Evolutionary conservation across 2,797 vertebrate genomes (phyloP), one percentile per base, ranked within the genome.

Genomic region (Manis crassicaudata): DNA sequence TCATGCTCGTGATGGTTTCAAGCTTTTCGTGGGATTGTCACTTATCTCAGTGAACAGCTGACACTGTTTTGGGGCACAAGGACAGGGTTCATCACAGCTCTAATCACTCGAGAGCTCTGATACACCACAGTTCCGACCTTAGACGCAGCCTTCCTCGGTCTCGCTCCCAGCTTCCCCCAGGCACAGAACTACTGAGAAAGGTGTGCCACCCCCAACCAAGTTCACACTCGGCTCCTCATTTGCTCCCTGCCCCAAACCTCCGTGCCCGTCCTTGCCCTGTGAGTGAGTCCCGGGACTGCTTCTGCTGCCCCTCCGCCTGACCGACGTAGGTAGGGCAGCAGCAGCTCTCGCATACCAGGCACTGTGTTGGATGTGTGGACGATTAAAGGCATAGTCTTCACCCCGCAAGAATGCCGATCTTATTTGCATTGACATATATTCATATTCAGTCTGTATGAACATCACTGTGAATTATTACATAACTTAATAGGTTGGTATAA

Each of bases 81-180:
- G 93, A 56, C 21, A 70, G 80, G 1, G 0, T 29, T 17, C 2
- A 16, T 67, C 7, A 0, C 46, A 13, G 23, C 27, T 54, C 5
- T 0, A 0, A 0, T 81, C 76, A 7, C 0, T 8, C 32, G 5
- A 12, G 27, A 90, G n/a, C 10, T 56, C 0, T 35, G 5, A 0
- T n/a, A 0, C 10, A 4, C 20, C 82, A 46, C 17, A 76, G 37
- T 9, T 81, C 6, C 52, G 6, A 6, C 70, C n/a, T 14, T 20
- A n/a, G 65, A 58, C 35, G 13, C 0, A 8, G 1, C 4, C 32
- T 58, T 56, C 87, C 35, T 52, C 1, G 0, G 0, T 14, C 21
- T 17, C 25, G 21, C 27, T 27, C 7, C n/a, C 83, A 50, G 3
- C 25, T 82, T 92, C 63, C 10, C 43, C 0, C 0, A 3, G 27